Percentiles rank a stretch among this genome's conserved stretches.
Conservation (phyloP, 2,888 invertebrate species). For the Oligia fasciuncula region DNA sequence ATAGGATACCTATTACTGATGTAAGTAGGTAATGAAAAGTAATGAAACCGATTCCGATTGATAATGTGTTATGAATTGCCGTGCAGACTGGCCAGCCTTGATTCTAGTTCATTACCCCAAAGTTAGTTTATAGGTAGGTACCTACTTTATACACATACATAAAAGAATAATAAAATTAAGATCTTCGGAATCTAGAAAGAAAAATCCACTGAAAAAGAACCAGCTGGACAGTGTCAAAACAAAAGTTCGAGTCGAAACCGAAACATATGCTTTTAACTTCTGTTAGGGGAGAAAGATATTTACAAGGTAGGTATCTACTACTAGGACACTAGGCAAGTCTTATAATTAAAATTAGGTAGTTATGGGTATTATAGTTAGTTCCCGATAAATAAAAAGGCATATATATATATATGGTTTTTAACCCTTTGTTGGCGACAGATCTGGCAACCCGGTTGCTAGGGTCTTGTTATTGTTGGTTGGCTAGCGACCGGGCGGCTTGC, state of each 20-base stretch:
- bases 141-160: background rate
- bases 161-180: background rate
- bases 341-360: background rate
- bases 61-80: no score
- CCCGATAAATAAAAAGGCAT: background rate
- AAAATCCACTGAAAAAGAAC: background rate
- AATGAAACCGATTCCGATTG: no score
- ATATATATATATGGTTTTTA: background rate
- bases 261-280: background rate
- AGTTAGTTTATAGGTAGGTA: background rate
- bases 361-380: background rate
- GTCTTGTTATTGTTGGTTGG: no score
- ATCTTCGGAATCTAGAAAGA: background rate
- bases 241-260: background rate
- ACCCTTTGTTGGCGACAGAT: no score
- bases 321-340: background rate
- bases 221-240: background rate
- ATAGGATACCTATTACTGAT: background rate
- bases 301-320: background rate
- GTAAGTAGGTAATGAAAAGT: no score
- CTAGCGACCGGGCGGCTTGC: no score
- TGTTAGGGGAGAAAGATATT: background rate
- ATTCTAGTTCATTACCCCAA: conserved; percentile 8
- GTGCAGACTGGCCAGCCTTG: conserved; percentile 17
- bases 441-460: no score